Evolutionary conservation across 2,113 vertebrate genomes (phyloP).

Genomic region (Thalassarche chlororhynchos): DNA sequence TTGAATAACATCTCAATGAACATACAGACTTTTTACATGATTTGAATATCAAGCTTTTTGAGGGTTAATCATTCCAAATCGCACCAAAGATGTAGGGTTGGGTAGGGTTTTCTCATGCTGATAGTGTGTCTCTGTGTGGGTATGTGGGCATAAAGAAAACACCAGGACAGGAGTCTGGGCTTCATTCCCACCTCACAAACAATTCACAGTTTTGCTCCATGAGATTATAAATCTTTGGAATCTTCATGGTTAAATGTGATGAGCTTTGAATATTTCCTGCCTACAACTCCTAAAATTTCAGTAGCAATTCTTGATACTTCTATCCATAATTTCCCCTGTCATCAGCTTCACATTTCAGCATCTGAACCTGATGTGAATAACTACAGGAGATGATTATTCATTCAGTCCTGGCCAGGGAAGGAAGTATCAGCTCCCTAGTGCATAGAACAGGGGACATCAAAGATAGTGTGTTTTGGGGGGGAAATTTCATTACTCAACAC

Average conservation of each 20-base stretch:
- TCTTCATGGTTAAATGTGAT: background rate
- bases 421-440: background rate
- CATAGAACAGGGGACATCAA: background rate
- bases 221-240: background rate
- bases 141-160: background rate
- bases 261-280: background rate
- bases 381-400: constrained; percentile 1
- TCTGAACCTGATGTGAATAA: constrained; percentile 3
- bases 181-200: background rate
- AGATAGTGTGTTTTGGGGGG: background rate
- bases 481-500: background rate
- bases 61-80: background rate
- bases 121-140: background rate
- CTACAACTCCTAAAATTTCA: background rate
- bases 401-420: background rate
- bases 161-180: background rate
- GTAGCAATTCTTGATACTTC: background rate
- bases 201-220: background rate
- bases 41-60: background rate
- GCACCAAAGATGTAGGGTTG: background rate
- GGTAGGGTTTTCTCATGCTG: background rate
- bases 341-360: background rate
- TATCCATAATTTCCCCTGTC: background rate
- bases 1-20: background rate
- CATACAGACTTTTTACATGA: background rate